Evolutionary conservation across 2,113 vertebrate genomes (phyloP).

Genomic region (Centropus unirufus): DNA sequence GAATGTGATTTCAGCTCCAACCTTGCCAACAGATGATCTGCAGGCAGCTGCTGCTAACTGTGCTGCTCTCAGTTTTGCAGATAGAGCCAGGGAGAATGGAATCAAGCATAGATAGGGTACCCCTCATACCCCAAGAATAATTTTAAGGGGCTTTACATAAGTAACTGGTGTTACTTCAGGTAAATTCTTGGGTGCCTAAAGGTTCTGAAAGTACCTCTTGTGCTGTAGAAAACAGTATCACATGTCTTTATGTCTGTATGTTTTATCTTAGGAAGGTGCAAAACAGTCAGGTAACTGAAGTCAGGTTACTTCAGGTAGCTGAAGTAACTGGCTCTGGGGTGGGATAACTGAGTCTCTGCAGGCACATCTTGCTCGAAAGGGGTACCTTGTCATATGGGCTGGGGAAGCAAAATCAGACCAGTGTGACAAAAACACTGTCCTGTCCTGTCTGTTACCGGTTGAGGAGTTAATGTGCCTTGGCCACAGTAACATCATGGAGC

Average conservation of each 20-base stretch:
- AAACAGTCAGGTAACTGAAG: too few species aligned
- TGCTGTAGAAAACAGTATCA: too few species aligned
- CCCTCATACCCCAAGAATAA: not conserved
- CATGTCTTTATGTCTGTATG: too few species aligned
- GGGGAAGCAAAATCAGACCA: not conserved
- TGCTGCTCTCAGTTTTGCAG: not conserved
- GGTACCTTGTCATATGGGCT: not conserved
- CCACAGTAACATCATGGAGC: not conserved
- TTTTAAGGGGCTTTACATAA: not conserved
- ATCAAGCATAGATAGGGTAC: not conserved
- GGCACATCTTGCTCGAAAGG: not conserved
- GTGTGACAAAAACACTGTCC: not conserved
- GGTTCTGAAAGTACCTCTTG: too few species aligned
- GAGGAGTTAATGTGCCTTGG: not conserved
- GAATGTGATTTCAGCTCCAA: conserved; percentile 58
- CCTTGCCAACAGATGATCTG: conserved; percentile 34
- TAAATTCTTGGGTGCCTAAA: not conserved
- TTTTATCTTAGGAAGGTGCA: too few species aligned
- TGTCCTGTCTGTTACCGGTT: not conserved
- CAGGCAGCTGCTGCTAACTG: conserved; percentile 53
- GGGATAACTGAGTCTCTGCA: not conserved
- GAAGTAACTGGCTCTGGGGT: not conserved
- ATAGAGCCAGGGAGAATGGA: not conserved
- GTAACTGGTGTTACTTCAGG: not conserved
- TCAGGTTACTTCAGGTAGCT: not conserved